Evolutionary conservation across 2,888 invertebrate species (phyloP).

Genomic region (Xanthia icteritia): DNA sequence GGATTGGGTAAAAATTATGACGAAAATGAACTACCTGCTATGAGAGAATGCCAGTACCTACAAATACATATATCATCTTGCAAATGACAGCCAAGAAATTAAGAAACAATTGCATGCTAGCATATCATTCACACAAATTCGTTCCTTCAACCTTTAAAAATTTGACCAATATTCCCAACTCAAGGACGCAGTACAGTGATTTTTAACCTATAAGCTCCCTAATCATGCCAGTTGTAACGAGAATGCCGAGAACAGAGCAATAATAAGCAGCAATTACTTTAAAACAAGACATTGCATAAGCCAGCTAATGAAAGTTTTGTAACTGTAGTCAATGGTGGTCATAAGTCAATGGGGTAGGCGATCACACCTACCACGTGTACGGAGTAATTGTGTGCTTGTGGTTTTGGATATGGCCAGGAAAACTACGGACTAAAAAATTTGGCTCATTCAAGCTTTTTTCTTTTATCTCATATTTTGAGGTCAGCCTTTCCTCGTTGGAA

Average conservation of each 20-base stretch:
- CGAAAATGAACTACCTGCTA: no score
- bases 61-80: no score
- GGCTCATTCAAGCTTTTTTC: not conserved
- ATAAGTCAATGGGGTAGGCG: conserved; percentile 41
- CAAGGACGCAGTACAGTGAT: conserved; percentile 31
- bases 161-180: conserved; percentile 5
- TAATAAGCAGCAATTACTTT: conserved; percentile 47
- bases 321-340: conserved; percentile 14
- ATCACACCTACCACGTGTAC: conserved; percentile 80
- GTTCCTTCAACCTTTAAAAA: not conserved
- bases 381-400: conserved; percentile 75
- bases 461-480: not conserved
- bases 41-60: no score
- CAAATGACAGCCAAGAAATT: not conserved
- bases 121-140: not conserved
- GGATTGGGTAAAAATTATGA: no score
- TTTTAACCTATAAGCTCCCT: conserved; percentile 38
- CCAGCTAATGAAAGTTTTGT: conserved; percentile 41
- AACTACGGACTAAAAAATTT: not conserved
- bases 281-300: conserved; percentile 51
- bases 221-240: conserved; percentile 48
- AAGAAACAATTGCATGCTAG: not conserved
- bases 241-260: conserved; percentile 18
- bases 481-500: no score
- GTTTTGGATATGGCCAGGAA: conserved; percentile 20